Conservation (phyloP, 2,113 vertebrate species). For the Ammodytes dubius region DNA sequence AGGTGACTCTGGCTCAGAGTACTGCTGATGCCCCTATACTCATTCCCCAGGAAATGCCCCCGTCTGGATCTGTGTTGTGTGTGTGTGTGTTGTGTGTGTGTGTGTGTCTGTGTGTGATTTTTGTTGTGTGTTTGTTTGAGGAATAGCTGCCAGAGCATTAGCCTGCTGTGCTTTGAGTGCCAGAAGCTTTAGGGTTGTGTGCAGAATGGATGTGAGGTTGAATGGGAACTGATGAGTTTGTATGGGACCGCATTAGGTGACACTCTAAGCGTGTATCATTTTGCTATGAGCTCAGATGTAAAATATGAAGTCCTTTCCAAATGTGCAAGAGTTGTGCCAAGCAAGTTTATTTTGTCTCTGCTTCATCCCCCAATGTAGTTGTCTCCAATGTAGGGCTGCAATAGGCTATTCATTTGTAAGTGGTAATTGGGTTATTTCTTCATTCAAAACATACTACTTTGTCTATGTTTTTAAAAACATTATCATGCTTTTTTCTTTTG, state of each 20-base stretch:
- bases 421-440: too few relatives aligned
- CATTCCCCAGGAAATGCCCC: conserved; percentile 75
- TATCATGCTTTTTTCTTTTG: too few relatives aligned
- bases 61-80: conserved; percentile 50
- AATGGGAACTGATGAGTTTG: conserved; percentile 80
- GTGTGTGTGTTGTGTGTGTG: conserved; percentile 38
- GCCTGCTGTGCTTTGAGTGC: conserved; percentile 60
- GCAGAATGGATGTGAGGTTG: conserved; percentile 69
- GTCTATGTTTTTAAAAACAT: too few relatives aligned
- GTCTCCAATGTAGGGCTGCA: background rate
- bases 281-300: conserved; percentile 68
- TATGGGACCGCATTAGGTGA: conserved; percentile 70
- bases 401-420: background rate
- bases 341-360: conserved; percentile 23
- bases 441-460: too few relatives aligned
- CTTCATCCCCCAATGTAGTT: background rate
- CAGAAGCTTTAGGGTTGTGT: conserved; percentile 76
- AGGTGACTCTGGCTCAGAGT: conserved; percentile 73
- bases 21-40: conserved; percentile 77
- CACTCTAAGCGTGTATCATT: conserved; percentile 57
- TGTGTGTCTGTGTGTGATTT: conserved; percentile 43
- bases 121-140: conserved; percentile 61
- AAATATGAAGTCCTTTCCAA: conserved; percentile 53
- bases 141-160: conserved; percentile 76
- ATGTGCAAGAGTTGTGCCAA: conserved; percentile 23